These are phyloP conservation scores for Darevskia mixta DNA, from an alignment of 2,797 vertebrate genomes.

Conservation along the genomic window DNA sequence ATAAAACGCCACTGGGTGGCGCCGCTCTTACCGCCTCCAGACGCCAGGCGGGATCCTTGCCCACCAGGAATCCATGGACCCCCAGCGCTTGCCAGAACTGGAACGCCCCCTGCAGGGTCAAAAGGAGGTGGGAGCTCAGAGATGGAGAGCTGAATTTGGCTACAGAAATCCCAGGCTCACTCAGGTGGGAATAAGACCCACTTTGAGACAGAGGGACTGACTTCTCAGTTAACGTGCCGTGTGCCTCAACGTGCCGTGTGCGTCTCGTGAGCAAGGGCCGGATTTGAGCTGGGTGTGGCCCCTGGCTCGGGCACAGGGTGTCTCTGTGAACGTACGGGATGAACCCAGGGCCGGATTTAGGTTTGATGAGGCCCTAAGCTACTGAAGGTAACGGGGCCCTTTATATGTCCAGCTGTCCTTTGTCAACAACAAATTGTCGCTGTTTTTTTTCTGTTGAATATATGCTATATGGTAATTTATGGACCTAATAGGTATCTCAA, in stretches of 20 bases:
- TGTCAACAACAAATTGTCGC: too few relatives aligned
- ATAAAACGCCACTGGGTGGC: too few relatives aligned
- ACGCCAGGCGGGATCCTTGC: neutral
- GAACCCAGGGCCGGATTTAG: too few relatives aligned
- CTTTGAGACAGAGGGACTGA: neutral
- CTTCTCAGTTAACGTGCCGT: neutral
- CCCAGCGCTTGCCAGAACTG: constrained; percentile 27
- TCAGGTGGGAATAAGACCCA: neutral
- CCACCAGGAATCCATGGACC: constrained; percentile 14
- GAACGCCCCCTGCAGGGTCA: neutral
- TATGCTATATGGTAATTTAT: too few relatives aligned
- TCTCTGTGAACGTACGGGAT: neutral
- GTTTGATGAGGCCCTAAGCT: too few relatives aligned
- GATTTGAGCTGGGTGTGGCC: neutral
- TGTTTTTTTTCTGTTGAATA: too few relatives aligned
- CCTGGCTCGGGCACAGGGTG: neutral
- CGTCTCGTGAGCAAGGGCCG: neutral
- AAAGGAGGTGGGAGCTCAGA: neutral
- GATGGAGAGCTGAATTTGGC: neutral
- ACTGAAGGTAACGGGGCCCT: too few relatives aligned
- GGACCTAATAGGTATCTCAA: too few relatives aligned
- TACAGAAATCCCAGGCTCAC: neutral
- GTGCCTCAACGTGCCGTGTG: neutral
- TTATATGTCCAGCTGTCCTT: too few relatives aligned
- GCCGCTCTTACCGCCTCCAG: neutral